Evolutionary conservation across 2,888 invertebrate genomes (phyloP).

Genomic region (Cosmopolites sordidus): DNA sequence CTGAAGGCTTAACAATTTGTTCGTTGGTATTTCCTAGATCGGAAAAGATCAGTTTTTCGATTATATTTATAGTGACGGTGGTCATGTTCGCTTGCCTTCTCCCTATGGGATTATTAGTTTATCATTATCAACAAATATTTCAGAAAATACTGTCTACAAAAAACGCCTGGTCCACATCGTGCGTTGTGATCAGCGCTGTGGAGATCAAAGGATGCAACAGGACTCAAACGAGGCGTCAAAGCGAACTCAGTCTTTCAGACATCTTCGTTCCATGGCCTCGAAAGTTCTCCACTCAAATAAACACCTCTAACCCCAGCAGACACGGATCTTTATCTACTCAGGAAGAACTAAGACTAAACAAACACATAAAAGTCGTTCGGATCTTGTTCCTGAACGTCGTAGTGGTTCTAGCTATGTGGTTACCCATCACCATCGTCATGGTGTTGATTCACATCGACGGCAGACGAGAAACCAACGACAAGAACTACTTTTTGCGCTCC

Average conservation of each 20-base stretch:
- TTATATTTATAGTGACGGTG: constrained; percentile 52
- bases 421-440: constrained; percentile 54
- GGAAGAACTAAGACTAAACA: constrained; percentile 52
- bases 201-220: constrained; percentile 35
- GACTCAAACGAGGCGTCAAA: constrained; percentile 46
- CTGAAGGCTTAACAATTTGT: constrained; percentile 46
- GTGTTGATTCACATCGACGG: constrained; percentile 55
- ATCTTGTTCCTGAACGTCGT: constrained; percentile 53
- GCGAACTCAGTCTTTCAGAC: constrained; percentile 51
- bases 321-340: constrained; percentile 50
- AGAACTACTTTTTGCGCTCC: constrained; percentile 51
- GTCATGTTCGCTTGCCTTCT: constrained; percentile 51
- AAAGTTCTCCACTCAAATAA: constrained; percentile 46
- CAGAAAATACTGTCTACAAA: constrained; percentile 52
- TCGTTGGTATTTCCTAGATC: constrained; percentile 54
- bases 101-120: constrained; percentile 54
- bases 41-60: constrained; percentile 48
- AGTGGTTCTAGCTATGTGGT: constrained; percentile 56
- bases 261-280: constrained; percentile 51
- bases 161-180: constrained; percentile 52
- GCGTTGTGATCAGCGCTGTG: constrained; percentile 43
- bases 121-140: constrained; percentile 55
- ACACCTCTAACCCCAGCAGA: constrained; percentile 36
- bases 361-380: constrained; percentile 53
- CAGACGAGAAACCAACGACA: constrained; percentile 49